Evolutionary conservation across 2,888 invertebrate genomes (phyloP).

Genomic region (Hemistola chrysoprasaria): DNA sequence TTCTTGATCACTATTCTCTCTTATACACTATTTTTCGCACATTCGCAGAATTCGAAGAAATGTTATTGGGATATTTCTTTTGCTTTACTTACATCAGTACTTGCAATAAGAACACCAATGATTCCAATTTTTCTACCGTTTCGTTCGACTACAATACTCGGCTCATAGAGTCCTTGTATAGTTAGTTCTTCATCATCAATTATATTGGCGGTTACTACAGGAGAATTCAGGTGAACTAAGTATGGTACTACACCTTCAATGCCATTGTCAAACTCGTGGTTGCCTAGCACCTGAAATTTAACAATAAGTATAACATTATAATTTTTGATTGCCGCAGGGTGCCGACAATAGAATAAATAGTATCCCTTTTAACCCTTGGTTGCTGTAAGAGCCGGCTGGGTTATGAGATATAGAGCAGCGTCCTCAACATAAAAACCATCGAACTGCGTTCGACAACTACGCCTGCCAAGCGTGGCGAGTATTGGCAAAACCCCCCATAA

Average conservation of each 20-base stretch:
- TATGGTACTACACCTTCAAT: conserved; percentile 88
- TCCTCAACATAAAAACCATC: no score
- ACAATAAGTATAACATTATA: background rate
- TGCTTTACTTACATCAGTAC: conserved; percentile 56
- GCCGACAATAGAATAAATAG: no score
- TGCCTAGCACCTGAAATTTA: conserved; percentile 86
- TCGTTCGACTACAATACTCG: conserved; percentile 84
- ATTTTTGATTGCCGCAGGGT: background rate
- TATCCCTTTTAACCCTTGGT: no score
- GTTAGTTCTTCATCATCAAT: conserved; percentile 86
- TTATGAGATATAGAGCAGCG: no score
- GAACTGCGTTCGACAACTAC: no score
- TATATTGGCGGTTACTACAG: conserved; percentile 89
- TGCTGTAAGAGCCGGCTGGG: no score
- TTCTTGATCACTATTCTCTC: no score
- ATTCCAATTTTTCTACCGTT: conserved; percentile 88
- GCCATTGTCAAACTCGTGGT: conserved; percentile 93
- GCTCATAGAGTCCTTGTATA: conserved; percentile 84
- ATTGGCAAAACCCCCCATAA: no score
- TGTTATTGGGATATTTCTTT: background rate
- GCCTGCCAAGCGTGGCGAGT: no score
- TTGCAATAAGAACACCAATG: conserved; percentile 85
- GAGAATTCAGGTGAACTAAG: conserved; percentile 82
- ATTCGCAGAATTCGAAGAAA: no score
- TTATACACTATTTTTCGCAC: no score